Percentiles rank a stretch among this genome's conserved stretches.
Conservation (phyloP, 2,888 invertebrate species). For the Campoletis raptor region DNA sequence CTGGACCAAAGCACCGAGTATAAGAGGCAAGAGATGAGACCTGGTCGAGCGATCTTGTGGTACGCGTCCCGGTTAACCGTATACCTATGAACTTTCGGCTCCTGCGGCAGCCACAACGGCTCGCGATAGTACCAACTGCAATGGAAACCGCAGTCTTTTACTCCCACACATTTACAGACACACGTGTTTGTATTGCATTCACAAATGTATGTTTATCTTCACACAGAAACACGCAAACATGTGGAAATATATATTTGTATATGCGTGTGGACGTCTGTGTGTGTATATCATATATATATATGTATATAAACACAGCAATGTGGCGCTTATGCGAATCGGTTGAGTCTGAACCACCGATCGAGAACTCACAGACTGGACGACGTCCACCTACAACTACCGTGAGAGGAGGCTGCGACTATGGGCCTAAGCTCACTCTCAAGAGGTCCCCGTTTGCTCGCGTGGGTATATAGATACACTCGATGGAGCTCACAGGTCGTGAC, state of each 20-base stretch:
- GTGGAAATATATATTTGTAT: background rate
- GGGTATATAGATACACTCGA: slow-evolving; percentile 56
- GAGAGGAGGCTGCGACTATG: slow-evolving; percentile 54
- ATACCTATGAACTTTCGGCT: slow-evolving; percentile 80
- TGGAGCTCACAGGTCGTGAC: slow-evolving; percentile 79
- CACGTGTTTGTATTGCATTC: background rate
- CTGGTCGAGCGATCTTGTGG: slow-evolving; percentile 64
- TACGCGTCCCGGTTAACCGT: slow-evolving; percentile 78
- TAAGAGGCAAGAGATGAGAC: slow-evolving; percentile 62
- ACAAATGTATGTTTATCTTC: background rate
- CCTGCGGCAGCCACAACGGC: slow-evolving; percentile 65
- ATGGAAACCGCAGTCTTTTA: slow-evolving; percentile 37
- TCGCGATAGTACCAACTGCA: slow-evolving; percentile 52
- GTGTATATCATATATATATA: background rate
- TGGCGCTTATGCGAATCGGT: slow-evolving; percentile 61
- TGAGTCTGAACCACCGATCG: slow-evolving; percentile 47
- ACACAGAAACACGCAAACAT: background rate
- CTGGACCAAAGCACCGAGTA: slow-evolving; percentile 29
- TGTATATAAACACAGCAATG: background rate
- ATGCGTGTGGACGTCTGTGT: background rate
- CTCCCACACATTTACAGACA: background rate
- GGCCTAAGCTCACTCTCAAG: slow-evolving; percentile 22
- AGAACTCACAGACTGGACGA: slow-evolving; percentile 81
- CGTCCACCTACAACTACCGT: slow-evolving; percentile 79
- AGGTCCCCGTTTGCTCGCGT: slow-evolving; percentile 59